These are phyloP conservation scores for Heterotilapia buettikoferi DNA, from an alignment of 2,113 vertebrate genomes.

Conservation along the genomic window DNA sequence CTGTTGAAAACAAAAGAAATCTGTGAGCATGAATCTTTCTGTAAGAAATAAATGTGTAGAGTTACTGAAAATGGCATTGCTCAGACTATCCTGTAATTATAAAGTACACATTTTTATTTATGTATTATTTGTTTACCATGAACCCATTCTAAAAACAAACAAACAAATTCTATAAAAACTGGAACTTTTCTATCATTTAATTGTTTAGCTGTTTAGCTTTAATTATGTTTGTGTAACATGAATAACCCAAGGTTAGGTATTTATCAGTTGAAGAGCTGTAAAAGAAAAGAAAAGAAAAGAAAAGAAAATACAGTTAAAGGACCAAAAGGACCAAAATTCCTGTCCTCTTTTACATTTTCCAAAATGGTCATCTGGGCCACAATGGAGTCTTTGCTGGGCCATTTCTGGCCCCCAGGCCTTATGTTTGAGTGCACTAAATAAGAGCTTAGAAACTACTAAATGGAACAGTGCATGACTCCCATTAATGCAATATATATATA, in stretches of 20 bases:
- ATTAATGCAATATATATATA: neutral
- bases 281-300: fast-evolving
- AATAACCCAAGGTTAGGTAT: neutral
- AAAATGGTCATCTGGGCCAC: neutral
- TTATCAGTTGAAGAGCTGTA: neutral
- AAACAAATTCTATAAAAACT: neutral
- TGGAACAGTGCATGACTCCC: neutral
- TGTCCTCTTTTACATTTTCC: neutral
- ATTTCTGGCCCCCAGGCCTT: neutral
- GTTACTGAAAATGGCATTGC: neutral
- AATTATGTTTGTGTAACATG: neutral
- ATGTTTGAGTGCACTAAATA: neutral
- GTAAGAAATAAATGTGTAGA: neutral
- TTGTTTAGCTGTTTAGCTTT: neutral
- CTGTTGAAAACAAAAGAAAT: neutral
- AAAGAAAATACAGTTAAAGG: neutral
- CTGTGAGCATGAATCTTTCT: neutral
- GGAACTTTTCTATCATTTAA: neutral
- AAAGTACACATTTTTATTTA: neutral
- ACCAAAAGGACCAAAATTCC: neutral
- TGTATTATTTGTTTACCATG: neutral
- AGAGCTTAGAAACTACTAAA: neutral
- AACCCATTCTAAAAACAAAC: neutral
- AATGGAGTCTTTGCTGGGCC: neutral
- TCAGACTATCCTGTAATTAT: neutral